phyloP scores from a whole-genome alignment of 2,797 vertebrate genomes.

The Acipenser ruthenus region DNA sequence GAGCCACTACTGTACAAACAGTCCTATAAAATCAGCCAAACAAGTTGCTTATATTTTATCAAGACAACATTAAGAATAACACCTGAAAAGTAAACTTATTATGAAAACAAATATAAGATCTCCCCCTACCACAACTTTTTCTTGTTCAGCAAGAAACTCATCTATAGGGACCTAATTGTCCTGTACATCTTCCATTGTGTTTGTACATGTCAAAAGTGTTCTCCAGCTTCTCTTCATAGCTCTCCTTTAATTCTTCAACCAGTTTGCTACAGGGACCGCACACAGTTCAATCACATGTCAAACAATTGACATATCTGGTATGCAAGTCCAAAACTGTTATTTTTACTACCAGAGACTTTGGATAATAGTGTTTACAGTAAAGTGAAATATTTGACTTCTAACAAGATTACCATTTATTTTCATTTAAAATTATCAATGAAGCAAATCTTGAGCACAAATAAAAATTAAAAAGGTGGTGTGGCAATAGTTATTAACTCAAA shows the following conservation, averaged over 20 bases:
- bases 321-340: too few relatives aligned
- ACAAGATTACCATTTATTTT: too few relatives aligned
- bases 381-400: too few relatives aligned
- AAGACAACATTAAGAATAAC: neutral
- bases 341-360: too few relatives aligned
- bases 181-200: constrained; percentile 71
- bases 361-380: too few relatives aligned
- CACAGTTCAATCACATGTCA: too few relatives aligned
- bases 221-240: constrained; percentile 76
- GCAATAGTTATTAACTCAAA: too few relatives aligned
- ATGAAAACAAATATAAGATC: neutral
- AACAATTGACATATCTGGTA: too few relatives aligned
- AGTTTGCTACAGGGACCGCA: constrained; percentile 50
- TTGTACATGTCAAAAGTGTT: constrained; percentile 85
- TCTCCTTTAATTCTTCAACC: constrained; percentile 75
- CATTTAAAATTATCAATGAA: too few relatives aligned
- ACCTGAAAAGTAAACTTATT: neutral
- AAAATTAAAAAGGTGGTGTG: too few relatives aligned
- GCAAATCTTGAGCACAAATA: too few relatives aligned
- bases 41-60: neutral
- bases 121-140: constrained; percentile 61
- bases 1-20: too few relatives aligned
- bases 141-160: constrained; percentile 70
- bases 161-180: constrained; percentile 58
- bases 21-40: neutral